A percentile compares a stretch with the other conserved stretches of the same genome.
Conservation (phyloP, 2,113 vertebrate species). For the Pitta sordida region DNA sequence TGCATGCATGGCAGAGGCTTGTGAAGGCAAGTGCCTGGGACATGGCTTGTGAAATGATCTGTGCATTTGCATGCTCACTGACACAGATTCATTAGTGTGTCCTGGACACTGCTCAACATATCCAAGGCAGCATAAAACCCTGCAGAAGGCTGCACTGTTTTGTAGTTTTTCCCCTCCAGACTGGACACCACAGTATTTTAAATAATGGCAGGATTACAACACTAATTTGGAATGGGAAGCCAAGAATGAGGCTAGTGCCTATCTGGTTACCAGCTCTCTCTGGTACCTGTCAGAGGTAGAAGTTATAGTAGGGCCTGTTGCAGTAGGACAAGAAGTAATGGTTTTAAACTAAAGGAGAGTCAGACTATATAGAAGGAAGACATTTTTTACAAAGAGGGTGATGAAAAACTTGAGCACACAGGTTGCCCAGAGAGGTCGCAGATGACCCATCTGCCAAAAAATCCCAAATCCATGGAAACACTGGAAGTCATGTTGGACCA, state of each 20-base stretch:
- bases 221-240: background rate
- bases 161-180: background rate
- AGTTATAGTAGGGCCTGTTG: background rate
- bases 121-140: background rate
- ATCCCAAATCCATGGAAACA: background rate
- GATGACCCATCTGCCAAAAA: background rate
- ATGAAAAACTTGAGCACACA: background rate
- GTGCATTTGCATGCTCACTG: background rate
- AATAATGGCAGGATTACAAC: background rate
- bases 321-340: background rate
- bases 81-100: background rate
- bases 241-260: background rate
- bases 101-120: background rate
- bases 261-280: background rate
- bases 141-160: rapidly evolving
- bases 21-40: background rate
- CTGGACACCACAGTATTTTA: background rate
- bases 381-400: background rate
- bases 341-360: background rate
- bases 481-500: background rate
- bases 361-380: background rate
- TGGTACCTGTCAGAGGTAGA: background rate
- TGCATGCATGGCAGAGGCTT: background rate
- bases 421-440: background rate
- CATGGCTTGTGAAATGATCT: rapidly evolving